phyloP scores from a whole-genome alignment of 2,888 invertebrate species.

The Epinotia bilunana region DNA sequence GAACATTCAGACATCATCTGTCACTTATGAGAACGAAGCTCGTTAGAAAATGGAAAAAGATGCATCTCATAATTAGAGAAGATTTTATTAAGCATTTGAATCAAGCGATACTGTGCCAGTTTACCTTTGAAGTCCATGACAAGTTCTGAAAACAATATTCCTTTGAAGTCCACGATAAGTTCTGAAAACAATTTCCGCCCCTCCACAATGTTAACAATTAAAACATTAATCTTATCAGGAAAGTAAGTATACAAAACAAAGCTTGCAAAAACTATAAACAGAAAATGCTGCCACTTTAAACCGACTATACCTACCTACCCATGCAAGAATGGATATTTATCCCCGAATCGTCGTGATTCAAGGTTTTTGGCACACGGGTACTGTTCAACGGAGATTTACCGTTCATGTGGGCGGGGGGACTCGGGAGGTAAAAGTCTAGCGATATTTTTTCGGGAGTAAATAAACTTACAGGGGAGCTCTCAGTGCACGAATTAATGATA shows the following conservation, averaged over 20 bases:
- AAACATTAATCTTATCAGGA: too few species aligned
- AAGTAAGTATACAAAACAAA: background rate
- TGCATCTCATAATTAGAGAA: too few species aligned
- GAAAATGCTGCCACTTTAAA: background rate
- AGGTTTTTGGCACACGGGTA: slow-evolving; percentile 18
- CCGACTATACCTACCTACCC: background rate
- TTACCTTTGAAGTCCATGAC: too few species aligned
- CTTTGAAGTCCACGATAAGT: too few species aligned
- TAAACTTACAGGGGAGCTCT: background rate
- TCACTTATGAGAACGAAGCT: too few species aligned
- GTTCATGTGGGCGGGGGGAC: background rate
- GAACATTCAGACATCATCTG: too few species aligned
- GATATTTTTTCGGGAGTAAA: background rate
- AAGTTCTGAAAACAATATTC: too few species aligned
- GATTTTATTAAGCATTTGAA: too few species aligned
- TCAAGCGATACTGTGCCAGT: too few species aligned
- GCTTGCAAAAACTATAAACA: background rate
- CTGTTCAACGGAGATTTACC: slow-evolving; percentile 4
- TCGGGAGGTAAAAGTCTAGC: slow-evolving; percentile 7
- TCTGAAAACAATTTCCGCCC: too few species aligned
- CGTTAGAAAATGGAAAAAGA: too few species aligned
- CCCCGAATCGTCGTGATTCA: slow-evolving; percentile 23
- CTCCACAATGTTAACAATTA: too few species aligned
- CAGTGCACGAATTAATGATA: background rate
- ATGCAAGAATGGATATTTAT: background rate